Base-by-base conservation (phyloP, 2,113 vertebrate species). In the Clarias gariepinus region DNA sequence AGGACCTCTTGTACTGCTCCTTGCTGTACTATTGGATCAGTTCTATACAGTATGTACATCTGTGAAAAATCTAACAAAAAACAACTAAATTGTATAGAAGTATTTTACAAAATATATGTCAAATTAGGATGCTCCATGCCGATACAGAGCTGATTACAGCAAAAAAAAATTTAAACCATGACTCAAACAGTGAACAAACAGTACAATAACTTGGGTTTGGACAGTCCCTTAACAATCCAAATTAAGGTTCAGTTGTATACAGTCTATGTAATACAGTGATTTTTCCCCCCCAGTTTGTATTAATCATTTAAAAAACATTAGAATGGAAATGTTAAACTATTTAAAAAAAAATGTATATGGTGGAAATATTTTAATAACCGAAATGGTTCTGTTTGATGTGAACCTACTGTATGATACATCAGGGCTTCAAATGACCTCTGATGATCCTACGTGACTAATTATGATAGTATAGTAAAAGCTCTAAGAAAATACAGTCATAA, bases 21-120 rank as follows among this genome's bases (percentile, higher is more conserved):
- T 76, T 52, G 41, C 4, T 74, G 36, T 76, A 52, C 36, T 12
- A 76, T 53, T 47, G 68, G 41, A 52, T 74, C 23, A 53, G 47
- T 47, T 47, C 6, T 47, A 47, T 36, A 36, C 33, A 36, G 33
- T 0, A 47, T 47, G 47, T 11, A 58, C 4, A 53, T 23, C 47
- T 33, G 52, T 63, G 66, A 85, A 64, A 78, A 78, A n/a, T n/a
- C n/a, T n/a, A n/a, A n/a, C n/a, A n/a, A n/a, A n/a, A n/a, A n/a
- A n/a, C n/a, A 89, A 87, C 82, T 74, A 91, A 89, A 92, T 91
- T 74, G 71, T 74, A 11, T 52, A 52, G 92, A 80, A 64, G 57
- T 66, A 85, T n/a, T 88, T 87, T 11, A 73, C 9, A 52, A 25
- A n/a, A 52, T 52, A 76, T 25, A 41, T 19, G 0, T 33, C 41